Conservation (phyloP, 2,797 vertebrate genomes). For the Myoxocephalus aenaeus region DNA sequence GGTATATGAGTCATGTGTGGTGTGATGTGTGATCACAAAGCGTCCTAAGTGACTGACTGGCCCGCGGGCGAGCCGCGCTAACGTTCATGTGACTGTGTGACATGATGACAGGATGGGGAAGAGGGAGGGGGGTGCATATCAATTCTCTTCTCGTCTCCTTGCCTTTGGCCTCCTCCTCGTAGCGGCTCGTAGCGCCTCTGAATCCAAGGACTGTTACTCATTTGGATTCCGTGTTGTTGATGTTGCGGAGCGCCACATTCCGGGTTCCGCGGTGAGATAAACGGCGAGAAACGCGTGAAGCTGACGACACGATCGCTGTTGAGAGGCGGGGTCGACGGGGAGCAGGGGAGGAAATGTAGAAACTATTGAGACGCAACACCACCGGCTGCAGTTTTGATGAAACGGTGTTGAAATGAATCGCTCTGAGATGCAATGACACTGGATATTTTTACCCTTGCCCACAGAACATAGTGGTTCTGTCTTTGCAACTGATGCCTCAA, state of each 20-base stretch:
- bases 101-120: conserved; percentile 10
- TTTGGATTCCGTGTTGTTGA: neutral
- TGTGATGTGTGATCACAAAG: conserved; percentile 56
- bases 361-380: neutral
- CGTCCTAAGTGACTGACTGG: conserved; percentile 30
- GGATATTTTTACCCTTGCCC: neutral
- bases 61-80: conserved; percentile 45
- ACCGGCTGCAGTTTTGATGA: neutral
- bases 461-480: neutral
- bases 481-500: neutral
- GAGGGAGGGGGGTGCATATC: neutral
- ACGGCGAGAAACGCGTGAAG: neutral
- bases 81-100: conserved; percentile 65
- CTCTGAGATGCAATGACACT: neutral
- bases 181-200: neutral
- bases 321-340: neutral
- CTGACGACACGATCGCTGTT: neutral
- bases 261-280: neutral
- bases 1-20: conserved; percentile 38
- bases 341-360: neutral
- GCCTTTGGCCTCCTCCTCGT: neutral
- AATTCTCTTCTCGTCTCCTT: neutral
- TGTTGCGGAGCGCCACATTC: neutral
- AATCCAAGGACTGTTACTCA: neutral
- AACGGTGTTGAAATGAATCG: neutral